Evolutionary conservation across 2,888 invertebrate species (phyloP), one percentile per base, ranked within the genome.

Genomic region (Crossocerus cetratus): DNA sequence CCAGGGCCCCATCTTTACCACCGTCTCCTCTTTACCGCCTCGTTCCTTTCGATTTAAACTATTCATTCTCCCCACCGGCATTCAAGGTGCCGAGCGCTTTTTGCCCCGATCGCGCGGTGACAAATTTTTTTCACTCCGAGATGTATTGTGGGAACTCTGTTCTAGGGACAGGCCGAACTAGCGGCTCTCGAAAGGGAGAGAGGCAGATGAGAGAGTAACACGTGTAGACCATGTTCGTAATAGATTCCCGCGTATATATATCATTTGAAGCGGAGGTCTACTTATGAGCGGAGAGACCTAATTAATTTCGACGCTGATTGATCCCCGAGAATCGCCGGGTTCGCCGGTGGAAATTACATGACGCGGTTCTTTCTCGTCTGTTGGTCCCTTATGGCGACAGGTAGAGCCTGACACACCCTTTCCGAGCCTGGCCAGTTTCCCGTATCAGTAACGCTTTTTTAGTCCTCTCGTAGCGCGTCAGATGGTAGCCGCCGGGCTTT

Each of bases 271-370:
- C 76, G 64, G 78, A 32, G 8, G 68, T 60, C 61, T 60, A 55
- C 64, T 59, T 65, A 67, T 45, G 63, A 53, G 69, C 56, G 65
- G 63, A 54, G 67, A 64, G 60, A 74, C 74, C 72, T 84, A 84
- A 86, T 87, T 86, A 86, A 87, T 86, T 84, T 65, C 76, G 82
- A 80, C 78, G 78, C 81, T 83, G 84, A 86, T 85, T 83, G 83
- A 87, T 87, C 64, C 62, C 58, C 68, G 64, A 49, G 82, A 83
- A 87, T 86, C 82, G 77, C 75, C 65, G 76, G 80, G 72, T 79
- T 70, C 67, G 53, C 14, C 22, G 57, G n/a, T 49, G 59, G 45
- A 72, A 67, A 59, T 65, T 54, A 18, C 65, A 64, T 57, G 69
- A 63, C 54, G 55, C 20, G 13, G 1, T 44, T 45, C 43, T 61